Evolutionary conservation across 2,113 vertebrate genomes (phyloP), one percentile per base, ranked within the genome.

Genomic region (Anolis sagrei): DNA sequence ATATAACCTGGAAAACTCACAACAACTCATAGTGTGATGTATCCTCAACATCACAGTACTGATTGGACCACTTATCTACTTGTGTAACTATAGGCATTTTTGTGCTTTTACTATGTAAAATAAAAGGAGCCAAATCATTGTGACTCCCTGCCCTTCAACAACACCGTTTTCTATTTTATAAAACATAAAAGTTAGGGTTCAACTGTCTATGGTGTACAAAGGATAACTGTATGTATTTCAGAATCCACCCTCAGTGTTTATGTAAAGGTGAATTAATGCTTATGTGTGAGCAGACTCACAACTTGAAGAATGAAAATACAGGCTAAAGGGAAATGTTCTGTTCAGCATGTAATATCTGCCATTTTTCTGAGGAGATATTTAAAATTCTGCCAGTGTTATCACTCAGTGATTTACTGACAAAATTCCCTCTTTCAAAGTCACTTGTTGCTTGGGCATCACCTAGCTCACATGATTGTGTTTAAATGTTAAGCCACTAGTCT

Each of bases 31-130:
- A 1, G 2, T 13, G 36, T 1, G 61, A 1, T 5, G 11, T 74
- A 23, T 61, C 62, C 89, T 77, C 86, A 89, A 82, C 16, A 86
- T 74, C 91, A 73, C 18, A 80, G 14, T 76, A 61, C 81, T 75
- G 83, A 72, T 18, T 36, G 18, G 27, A 87, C 87, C 11, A 11
- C 29, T 69, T 51, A 86, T 90, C 80, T 83, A 7, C 0, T 66
- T 32, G 84, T 76, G 79, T 87, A 77, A 19, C 0, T 1, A 54
- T 51, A 18, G 1, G 89, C 85, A 69, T 72, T 73, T 86, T 87
- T 32, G 1, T 4, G 4, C 0, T 75, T 86, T 90, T 29, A 16
- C 0, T 76, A 1, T 34, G 64, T 2, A 36, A 68, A 27, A 81
- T 0, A 44, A 44, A n/a, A 86, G 11, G n/a, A 73, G 13, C 54